Percentiles rank a stretch among this genome's conserved stretches.
Evolutionary conservation across 2,888 invertebrate species (phyloP).

Genomic region (Diplolepis rosae): DNA sequence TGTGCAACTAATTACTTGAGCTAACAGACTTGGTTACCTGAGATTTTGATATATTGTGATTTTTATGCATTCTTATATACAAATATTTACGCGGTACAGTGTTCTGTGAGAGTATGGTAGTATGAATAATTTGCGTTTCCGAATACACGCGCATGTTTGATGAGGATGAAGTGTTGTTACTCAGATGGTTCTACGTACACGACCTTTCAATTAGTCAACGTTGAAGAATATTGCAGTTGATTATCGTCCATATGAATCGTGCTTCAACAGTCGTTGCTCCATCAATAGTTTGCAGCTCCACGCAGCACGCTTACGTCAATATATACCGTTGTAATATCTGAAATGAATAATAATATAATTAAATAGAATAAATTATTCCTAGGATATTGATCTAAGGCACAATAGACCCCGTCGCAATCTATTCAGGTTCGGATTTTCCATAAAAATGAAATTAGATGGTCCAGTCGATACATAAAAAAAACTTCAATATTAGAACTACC

Average conservation of each 20-base stretch:
- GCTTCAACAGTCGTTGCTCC: slow-evolving; percentile 30
- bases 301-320: slow-evolving; percentile 63
- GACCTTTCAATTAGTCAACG: slow-evolving; percentile 20
- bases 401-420: no score
- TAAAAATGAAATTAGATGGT: no score
- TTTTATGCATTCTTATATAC: slow-evolving; percentile 48
- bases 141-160: slow-evolving; percentile 45
- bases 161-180: slow-evolving; percentile 30
- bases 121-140: slow-evolving; percentile 41
- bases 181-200: slow-evolving; percentile 20
- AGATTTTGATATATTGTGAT: slow-evolving; percentile 41
- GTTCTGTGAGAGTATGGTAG: slow-evolving; percentile 49
- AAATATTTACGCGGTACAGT: slow-evolving; percentile 58
- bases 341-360: slow-evolving; percentile 32
- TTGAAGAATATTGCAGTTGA: slow-evolving; percentile 62
- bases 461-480: no score
- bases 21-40: slow-evolving; percentile 54
- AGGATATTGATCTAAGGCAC: no score
- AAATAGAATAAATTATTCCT: no score
- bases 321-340: slow-evolving; percentile 72
- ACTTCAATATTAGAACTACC: no score
- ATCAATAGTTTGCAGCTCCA: slow-evolving; percentile 31
- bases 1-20: slow-evolving; percentile 46
- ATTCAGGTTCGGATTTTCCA: no score
- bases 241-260: slow-evolving; percentile 50